Conservation (phyloP, 2,888 invertebrate genomes). For the Tenthredo mesomela region DNA sequence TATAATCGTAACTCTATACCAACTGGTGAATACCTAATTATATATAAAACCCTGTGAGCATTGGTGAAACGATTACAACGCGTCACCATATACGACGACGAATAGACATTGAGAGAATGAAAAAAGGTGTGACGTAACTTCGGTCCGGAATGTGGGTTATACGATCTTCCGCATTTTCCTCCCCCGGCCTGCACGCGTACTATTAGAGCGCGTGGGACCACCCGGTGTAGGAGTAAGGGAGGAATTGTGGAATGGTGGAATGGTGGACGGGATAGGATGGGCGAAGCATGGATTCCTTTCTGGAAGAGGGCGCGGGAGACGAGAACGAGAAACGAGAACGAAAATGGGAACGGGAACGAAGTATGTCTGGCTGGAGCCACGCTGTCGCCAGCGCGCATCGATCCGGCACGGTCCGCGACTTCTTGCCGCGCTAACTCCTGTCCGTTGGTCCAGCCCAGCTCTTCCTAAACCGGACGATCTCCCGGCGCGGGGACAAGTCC, state of each 20-base stretch:
- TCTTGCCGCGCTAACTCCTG: slow-evolving; percentile 63
- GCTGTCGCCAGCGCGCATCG: slow-evolving; percentile 72
- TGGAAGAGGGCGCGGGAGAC: slow-evolving; percentile 35
- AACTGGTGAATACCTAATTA: background rate
- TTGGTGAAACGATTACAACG: slow-evolving; percentile 49
- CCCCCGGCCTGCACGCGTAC: slow-evolving; percentile 20
- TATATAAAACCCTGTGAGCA: background rate
- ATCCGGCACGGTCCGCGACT: slow-evolving; percentile 65
- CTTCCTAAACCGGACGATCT: slow-evolving; percentile 35
- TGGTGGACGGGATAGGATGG: background rate
- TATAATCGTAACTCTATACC: background rate
- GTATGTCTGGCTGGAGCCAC: slow-evolving; percentile 71
- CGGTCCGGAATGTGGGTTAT: slow-evolving; percentile 48
- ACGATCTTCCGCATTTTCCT: slow-evolving; percentile 47
- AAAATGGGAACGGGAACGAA: slow-evolving; percentile 36
- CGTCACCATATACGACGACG: slow-evolving; percentile 2
- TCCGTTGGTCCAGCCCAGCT: slow-evolving; percentile 26
- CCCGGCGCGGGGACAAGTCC: background rate
- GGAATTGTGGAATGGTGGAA: background rate
- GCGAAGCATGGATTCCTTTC: slow-evolving; percentile 45
- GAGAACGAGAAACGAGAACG: slow-evolving; percentile 29
- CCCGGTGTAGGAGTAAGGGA: slow-evolving; percentile 27
- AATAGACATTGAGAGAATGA: slow-evolving; percentile 3
- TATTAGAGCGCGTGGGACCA: slow-evolving; percentile 49
- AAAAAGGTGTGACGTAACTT: slow-evolving; percentile 46